Evolutionary conservation across 30 jellyfish, hydroid and myxozoan species (phyloP), one percentile per base, ranked within the genome.

Genomic region (Aurelia coerulea): DNA sequence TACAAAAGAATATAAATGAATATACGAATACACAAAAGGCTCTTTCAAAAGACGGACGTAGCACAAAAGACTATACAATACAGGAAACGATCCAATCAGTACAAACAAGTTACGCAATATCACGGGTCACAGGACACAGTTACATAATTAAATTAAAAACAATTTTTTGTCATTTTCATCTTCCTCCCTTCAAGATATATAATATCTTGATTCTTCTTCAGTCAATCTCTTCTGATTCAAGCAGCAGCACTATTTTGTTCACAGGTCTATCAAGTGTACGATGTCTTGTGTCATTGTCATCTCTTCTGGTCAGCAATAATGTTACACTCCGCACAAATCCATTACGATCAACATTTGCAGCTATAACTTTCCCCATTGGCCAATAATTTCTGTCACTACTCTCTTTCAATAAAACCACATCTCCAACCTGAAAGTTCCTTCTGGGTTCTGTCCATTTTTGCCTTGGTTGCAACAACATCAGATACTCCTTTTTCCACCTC

Each of bases 401-500:
- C 69, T 79, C 89, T 54, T 32, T 79, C 5, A 80, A 2, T 5
- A 62, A 73, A 29, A 79, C 89, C 2, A 79, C 29, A 46, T 79
- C 89, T 18, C 86, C 86, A 7, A 37, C 67, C 32, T 60, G 85
- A 14, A 59, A 15, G 68, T 65, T 80, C 58, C 67, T 68, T 66
- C 68, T 66, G 5, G 52, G 67, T 16, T 42, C 78, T 46, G 58
- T 49, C 65, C 83, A 64, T 34, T 79, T 59, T 6, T 64, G 84
- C 37, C 86, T 83, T 59, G 31, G 39, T 79, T 59, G 84, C 3
- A 59, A 60, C 32, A 59, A 46, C 6, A 19, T 62, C 23, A 64
- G 67, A 63, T 79, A 79, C 73, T 79, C 89, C 85, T 79, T 79
- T 39, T 63, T 29, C 89, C 89, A 79, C 46, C 84, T 46, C 37